phyloP scores from a whole-genome alignment of 2,113 vertebrate species.

The Talpa occidentalis region DNA sequence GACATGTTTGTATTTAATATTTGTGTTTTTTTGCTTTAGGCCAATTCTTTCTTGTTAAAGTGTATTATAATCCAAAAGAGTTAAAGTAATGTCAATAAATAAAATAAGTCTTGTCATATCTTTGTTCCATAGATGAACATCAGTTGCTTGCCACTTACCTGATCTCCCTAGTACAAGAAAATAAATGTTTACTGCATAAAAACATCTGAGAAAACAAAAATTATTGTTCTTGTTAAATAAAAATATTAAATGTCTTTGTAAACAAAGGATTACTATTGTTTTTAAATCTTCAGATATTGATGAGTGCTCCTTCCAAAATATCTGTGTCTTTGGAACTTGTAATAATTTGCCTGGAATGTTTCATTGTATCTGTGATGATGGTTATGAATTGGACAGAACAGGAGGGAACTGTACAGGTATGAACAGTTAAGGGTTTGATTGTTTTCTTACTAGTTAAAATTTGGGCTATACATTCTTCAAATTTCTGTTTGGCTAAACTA shows the following conservation, averaged over 20 bases:
- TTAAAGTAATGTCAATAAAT: background rate
- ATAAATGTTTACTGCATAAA: background rate
- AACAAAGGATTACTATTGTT: background rate
- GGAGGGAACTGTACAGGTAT: slow-evolving; percentile 92
- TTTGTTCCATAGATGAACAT: background rate
- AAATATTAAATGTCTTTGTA: background rate
- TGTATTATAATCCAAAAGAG: background rate
- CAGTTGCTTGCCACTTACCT: background rate
- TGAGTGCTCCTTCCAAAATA: slow-evolving; percentile 91
- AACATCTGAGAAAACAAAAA: background rate
- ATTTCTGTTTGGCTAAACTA: background rate
- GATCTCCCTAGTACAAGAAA: background rate
- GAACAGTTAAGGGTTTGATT: background rate
- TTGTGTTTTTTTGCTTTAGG: background rate
- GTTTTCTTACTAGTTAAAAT: background rate
- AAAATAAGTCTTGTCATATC: background rate
- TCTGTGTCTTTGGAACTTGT: slow-evolving; percentile 92
- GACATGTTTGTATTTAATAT: background rate
- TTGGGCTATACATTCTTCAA: background rate
- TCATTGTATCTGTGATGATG: slow-evolving; percentile 91
- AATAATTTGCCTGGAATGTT: slow-evolving; percentile 92
- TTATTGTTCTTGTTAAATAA: slow-evolving; percentile 3
- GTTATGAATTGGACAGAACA: slow-evolving; percentile 90
- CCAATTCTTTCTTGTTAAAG: background rate
- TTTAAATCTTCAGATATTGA: slow-evolving; percentile 87